A percentile compares a stretch with the other conserved stretches of the same genome.
phyloP scores from a whole-genome alignment of 2,113 vertebrate genomes.

The Strigops habroptila region DNA sequence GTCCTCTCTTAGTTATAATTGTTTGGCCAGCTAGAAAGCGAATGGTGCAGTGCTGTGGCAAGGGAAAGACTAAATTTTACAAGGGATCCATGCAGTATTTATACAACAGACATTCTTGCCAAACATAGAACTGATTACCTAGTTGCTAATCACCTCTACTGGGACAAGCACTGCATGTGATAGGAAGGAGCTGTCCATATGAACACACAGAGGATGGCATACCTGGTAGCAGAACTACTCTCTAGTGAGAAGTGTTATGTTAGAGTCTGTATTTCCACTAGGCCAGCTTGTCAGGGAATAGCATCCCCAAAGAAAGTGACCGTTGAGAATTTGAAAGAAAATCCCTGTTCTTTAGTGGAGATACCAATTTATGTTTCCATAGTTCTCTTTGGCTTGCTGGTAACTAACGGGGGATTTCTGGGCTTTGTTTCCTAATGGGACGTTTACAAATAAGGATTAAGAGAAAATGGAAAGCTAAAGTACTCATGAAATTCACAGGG shows the following conservation, averaged over 20 bases:
- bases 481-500: neutral
- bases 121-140: neutral
- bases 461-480: neutral
- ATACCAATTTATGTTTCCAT: neutral
- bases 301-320: neutral
- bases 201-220: neutral
- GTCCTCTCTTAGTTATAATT: neutral
- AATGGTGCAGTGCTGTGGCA: neutral
- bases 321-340: neutral
- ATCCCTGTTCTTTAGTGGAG: neutral
- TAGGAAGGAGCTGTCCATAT: neutral
- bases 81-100: neutral
- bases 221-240: neutral
- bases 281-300: neutral
- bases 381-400: neutral
- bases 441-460: neutral
- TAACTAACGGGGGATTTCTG: neutral
- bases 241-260: neutral
- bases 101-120: neutral
- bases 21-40: neutral
- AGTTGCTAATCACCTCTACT: neutral
- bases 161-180: neutral
- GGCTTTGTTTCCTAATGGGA: neutral
- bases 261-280: neutral
- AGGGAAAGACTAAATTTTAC: neutral